Evolutionary conservation across 2,797 vertebrate genomes (phyloP).

Genomic region (Sebastes taczanowskii): DNA sequence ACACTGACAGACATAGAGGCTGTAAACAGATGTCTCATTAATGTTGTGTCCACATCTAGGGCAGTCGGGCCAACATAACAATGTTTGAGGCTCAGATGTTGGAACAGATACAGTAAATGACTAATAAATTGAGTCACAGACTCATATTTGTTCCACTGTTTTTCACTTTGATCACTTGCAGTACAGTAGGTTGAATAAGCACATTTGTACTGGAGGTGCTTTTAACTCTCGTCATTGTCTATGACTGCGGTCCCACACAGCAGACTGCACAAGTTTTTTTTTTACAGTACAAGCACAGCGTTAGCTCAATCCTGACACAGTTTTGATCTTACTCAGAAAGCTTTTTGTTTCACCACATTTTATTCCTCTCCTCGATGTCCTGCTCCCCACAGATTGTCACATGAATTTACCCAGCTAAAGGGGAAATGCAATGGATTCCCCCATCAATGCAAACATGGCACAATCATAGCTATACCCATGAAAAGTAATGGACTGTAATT

Average conservation of each 20-base stretch:
- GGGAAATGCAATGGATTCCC: neutral
- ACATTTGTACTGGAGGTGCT: neutral
- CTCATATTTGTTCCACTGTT: neutral
- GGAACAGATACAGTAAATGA: conserved; percentile 19
- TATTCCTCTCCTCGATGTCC: neutral
- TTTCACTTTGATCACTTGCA: conserved; percentile 1
- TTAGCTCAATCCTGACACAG: neutral
- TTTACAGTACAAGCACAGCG: neutral
- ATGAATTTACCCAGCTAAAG: neutral
- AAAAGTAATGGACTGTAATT: neutral
- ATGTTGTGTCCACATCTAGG: conserved; percentile 54
- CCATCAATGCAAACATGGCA: neutral
- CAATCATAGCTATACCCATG: neutral
- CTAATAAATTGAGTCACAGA: conserved; percentile 16
- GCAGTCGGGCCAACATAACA: conserved; percentile 36
- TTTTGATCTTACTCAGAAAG: neutral
- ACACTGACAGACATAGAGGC: conserved; percentile 9
- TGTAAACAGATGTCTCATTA: conserved; percentile 70
- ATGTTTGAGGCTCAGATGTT: conserved; percentile 41
- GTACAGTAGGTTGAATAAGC: neutral
- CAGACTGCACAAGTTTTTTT: neutral
- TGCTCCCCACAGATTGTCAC: neutral
- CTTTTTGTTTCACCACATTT: neutral
- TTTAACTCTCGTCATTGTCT: neutral
- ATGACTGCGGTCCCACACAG: neutral